Evolutionary conservation across 2,888 invertebrate genomes (phyloP).

Genomic region (Drosophila neonasuta): DNA sequence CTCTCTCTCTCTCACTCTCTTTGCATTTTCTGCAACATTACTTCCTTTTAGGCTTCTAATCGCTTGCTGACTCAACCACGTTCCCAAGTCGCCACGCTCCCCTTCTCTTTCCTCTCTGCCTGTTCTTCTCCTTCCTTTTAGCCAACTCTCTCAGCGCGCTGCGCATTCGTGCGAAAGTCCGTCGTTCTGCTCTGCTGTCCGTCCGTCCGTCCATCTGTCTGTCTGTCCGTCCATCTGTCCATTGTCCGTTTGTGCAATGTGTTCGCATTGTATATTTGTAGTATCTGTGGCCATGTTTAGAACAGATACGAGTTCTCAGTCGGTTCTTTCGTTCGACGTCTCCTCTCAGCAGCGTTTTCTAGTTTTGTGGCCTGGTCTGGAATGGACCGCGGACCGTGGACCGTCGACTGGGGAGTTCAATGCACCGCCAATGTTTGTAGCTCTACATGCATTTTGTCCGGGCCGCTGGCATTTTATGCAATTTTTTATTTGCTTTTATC

Average conservation of each 20-base stretch:
- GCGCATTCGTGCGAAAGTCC: constrained; percentile 76
- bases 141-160: constrained; percentile 13
- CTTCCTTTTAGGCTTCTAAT: constrained; percentile 79
- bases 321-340: constrained; percentile 12
- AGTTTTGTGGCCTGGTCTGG: constrained; percentile 56
- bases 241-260: constrained; percentile 36
- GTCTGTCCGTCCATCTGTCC: constrained; percentile 6
- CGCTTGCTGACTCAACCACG: constrained; percentile 68
- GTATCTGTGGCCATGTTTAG: constrained; percentile 62
- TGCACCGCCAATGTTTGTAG: constrained; percentile 60
- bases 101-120: neutral
- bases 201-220: constrained; percentile 7
- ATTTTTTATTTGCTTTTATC: constrained; percentile 75
- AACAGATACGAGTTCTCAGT: constrained; percentile 59
- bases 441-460: constrained; percentile 65
- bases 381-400: constrained; percentile 24
- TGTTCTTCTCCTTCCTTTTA: neutral
- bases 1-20: constrained; percentile 30
- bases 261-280: constrained; percentile 65
- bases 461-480: constrained; percentile 75
- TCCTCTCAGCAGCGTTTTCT: constrained; percentile 36
- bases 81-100: constrained; percentile 23
- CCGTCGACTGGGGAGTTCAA: constrained; percentile 50
- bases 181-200: constrained; percentile 45
- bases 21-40: constrained; percentile 77